A percentile compares a stretch with the other conserved stretches of the same genome.
Evolutionary conservation across 2,113 vertebrate species (phyloP).

Genomic region (Pan troglodytes): NHGRI_mPanTro3-v2.1_pri NC_072415.2:42302501-42303000

Average conservation of each 20-base stretch:
- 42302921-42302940: neutral
- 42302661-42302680: neutral
- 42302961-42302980: neutral
- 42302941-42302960: neutral
- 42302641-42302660: neutral
- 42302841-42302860: neutral
- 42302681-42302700: neutral
- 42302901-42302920: neutral
- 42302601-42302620: neutral
- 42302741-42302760: neutral
- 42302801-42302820: neutral
- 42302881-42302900: neutral
- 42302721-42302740: neutral
- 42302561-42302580: neutral
- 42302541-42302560: neutral
- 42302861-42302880: neutral
- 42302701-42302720: no score
- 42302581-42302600: neutral
- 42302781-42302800: neutral
- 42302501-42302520: neutral
- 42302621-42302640: neutral
- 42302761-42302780: neutral
- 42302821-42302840: neutral
- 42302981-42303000: neutral
- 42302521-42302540: neutral